Evolutionary conservation across 2,888 invertebrate genomes (phyloP).

Genomic region (Drosophila mimetica): DNA sequence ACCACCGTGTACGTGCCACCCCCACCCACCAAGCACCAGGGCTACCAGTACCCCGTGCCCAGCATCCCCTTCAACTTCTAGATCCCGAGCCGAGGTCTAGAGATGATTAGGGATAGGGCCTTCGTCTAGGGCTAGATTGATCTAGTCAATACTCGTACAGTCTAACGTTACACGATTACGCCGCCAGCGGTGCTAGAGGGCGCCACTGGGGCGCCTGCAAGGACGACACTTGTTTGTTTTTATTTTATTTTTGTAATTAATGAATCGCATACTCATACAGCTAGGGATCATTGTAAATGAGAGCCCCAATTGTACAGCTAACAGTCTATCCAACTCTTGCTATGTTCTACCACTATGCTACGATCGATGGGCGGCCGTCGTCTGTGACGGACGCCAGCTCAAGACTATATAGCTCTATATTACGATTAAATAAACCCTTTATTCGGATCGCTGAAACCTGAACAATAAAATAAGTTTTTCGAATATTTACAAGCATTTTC

Average conservation of each 20-base stretch:
- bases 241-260: constrained; percentile 61
- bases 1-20: constrained; percentile 64
- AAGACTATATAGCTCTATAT: constrained; percentile 72
- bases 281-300: constrained; percentile 64
- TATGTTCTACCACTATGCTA: constrained; percentile 32
- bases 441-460: constrained; percentile 60
- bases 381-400: constrained; percentile 41
- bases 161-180: constrained; percentile 69
- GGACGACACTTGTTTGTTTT: constrained; percentile 72
- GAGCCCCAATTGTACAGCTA: constrained; percentile 53
- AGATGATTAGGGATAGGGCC: constrained; percentile 20
- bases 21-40: constrained; percentile 65
- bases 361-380: constrained; percentile 37
- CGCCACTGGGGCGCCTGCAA: constrained; percentile 37
- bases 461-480: constrained; percentile 76
- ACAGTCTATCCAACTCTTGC: constrained; percentile 51
- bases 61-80: constrained; percentile 80
- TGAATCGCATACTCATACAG: constrained; percentile 71
- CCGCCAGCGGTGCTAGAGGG: constrained; percentile 53
- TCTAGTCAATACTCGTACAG: constrained; percentile 82
- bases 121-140: constrained; percentile 83
- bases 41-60: constrained; percentile 81
- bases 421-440: constrained; percentile 66
- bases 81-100: constrained; percentile 19
- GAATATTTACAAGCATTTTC: constrained; percentile 45